Conservation (phyloP, 2,888 invertebrate species). For the Dusona sp. region DNA sequence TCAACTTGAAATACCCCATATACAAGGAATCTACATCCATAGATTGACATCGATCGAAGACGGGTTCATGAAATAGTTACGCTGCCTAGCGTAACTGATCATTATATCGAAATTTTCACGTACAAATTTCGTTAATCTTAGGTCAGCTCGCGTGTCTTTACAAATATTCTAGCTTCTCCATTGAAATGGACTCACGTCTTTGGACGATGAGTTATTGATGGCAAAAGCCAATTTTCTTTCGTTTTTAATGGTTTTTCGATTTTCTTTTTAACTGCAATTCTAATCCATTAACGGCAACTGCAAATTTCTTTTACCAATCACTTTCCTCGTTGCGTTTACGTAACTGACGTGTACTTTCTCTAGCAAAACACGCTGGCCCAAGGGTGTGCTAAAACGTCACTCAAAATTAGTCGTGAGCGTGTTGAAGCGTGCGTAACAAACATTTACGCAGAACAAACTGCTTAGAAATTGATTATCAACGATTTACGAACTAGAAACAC, state of each 20-base stretch:
- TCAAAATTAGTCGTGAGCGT: conserved; percentile 37
- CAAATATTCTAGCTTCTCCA: conserved; percentile 19
- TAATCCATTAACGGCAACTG: conserved; percentile 16
- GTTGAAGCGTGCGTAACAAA: conserved; percentile 16
- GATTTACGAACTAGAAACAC: conserved; percentile 28
- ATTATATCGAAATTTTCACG: conserved; percentile 1
- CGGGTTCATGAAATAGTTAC: neutral
- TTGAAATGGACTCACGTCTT: conserved; percentile 10
- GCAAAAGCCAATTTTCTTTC: neutral
- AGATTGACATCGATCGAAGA: neutral
- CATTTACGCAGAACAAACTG: conserved; percentile 4
- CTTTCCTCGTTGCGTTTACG: conserved; percentile 45
- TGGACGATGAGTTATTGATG: conserved; percentile 8
- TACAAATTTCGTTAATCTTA: conserved; percentile 2
- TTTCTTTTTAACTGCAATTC: neutral
- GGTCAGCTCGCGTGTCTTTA: neutral
- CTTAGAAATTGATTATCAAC: conserved; percentile 53
- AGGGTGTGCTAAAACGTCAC: conserved; percentile 31
- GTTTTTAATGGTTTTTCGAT: conserved; percentile 31
- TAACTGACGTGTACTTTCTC: conserved; percentile 19
- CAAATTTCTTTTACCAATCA: conserved; percentile 14
- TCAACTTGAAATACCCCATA: neutral
- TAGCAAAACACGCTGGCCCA: conserved; percentile 33
- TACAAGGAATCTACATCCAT: neutral
- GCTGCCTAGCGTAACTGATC: neutral